A percentile compares a stretch with the other conserved stretches of the same genome.
These are phyloP conservation scores for Caenorhabditis macrosperma DNA, from an alignment of 2,888 invertebrate genomes.

Conservation along the genomic window DNA sequence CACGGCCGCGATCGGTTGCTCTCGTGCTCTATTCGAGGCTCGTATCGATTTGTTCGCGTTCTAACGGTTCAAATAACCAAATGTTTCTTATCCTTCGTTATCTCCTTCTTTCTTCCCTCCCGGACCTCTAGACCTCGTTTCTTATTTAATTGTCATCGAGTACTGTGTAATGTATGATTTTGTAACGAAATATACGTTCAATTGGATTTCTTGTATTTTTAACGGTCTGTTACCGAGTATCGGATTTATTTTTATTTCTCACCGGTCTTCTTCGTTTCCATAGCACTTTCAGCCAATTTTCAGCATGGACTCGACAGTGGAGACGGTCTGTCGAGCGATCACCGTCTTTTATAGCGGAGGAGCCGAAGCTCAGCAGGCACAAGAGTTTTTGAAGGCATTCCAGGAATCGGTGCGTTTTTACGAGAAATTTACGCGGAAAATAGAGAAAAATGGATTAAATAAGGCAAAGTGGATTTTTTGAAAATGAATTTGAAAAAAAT, in stretches of 20 bases:
- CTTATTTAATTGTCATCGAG: not conserved
- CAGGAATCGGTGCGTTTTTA: conserved; percentile 50
- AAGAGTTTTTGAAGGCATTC: conserved; percentile 47
- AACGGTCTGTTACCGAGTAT: too few species aligned
- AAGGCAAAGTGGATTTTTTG: not conserved
- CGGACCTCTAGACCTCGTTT: not conserved
- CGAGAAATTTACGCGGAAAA: not conserved
- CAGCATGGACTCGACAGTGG: conserved; percentile 32
- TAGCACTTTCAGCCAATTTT: not conserved
- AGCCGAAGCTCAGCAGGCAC: conserved; percentile 33
- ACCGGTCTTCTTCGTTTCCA: not conserved
- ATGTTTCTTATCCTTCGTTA: conserved; percentile 14
- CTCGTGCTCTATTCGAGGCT: conserved; percentile 75
- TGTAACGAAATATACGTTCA: not conserved
- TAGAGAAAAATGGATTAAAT: not conserved
- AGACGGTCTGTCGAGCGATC: conserved; percentile 55
- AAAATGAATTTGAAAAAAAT: not conserved
- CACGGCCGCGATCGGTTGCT: conserved; percentile 69
- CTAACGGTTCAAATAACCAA: conserved; percentile 18
- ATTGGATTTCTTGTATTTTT: not conserved
- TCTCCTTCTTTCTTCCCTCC: not conserved
- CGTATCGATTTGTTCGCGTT: conserved; percentile 72
- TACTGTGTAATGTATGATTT: not conserved
- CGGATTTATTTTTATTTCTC: not conserved
- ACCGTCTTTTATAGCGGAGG: conserved; percentile 49